These are phyloP conservation scores for Cepphus grylle DNA, from an alignment of 2,113 vertebrate genomes.

Conservation along the genomic window DNA sequence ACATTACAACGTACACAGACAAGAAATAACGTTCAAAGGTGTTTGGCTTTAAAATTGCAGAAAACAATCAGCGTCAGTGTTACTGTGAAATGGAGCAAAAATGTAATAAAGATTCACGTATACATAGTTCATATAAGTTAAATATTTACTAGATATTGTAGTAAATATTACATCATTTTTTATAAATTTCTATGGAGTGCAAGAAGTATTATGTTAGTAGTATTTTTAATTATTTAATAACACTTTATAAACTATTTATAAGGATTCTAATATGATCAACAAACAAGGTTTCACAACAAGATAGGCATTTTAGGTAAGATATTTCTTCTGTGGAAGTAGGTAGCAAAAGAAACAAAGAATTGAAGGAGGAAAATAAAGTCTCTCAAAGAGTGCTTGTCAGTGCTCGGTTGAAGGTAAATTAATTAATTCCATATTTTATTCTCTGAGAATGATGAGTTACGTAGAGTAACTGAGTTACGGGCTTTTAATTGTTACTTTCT, in stretches of 20 bases:
- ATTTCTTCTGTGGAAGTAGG: neutral
- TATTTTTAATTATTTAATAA: neutral
- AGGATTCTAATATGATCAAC: neutral
- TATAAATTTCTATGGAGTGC: neutral
- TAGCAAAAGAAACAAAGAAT: neutral
- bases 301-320: neutral
- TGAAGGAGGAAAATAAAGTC: neutral
- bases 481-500: conserved; percentile 55
- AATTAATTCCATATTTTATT: conserved; percentile 19
- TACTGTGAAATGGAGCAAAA: neutral
- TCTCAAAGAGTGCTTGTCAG: neutral
- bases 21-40: neutral
- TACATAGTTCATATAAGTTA: neutral
- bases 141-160: neutral
- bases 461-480: conserved; percentile 12
- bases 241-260: neutral
- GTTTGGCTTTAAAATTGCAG: neutral
- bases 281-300: neutral
- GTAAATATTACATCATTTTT: neutral
- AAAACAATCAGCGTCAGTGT: neutral
- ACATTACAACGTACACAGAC: neutral
- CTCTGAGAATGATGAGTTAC: neutral
- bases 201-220: neutral
- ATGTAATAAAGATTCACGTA: neutral
- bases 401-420: neutral